phyloP scores from a whole-genome alignment of 2,113 vertebrate species.

The Phylloscopus trochilus region DNA sequence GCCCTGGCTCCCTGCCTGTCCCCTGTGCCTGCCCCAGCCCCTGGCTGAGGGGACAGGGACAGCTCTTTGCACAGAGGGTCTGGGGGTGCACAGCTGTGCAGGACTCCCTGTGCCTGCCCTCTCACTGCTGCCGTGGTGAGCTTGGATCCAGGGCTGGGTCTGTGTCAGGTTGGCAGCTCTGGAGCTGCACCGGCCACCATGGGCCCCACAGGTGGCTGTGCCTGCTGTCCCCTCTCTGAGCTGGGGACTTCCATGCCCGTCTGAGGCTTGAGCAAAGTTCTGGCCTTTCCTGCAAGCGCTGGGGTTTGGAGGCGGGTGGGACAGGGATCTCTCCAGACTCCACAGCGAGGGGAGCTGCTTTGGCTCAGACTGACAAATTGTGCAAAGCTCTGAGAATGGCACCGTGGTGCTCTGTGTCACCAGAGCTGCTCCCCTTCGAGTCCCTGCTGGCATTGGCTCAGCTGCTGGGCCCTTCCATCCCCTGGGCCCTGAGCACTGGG shows the following conservation, averaged over 20 bases:
- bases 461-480: not conserved
- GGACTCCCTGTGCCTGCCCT: not conserved
- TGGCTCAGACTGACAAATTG: not conserved
- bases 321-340: not conserved
- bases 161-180: not conserved
- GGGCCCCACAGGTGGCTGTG: not conserved
- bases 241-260: rapidly evolving
- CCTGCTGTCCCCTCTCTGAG: not conserved
- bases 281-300: not conserved
- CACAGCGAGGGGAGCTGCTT: not conserved
- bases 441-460: not conserved
- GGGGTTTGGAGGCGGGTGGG: not conserved
- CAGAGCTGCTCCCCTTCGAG: not conserved
- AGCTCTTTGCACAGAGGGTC: not conserved
- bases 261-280: not conserved
- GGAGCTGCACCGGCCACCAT: rapidly evolving
- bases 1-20: not conserved
- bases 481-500: not conserved
- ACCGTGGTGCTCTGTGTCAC: not conserved
- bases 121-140: rapidly evolving
- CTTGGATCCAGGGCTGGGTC: not conserved
- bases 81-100: rapidly evolving
- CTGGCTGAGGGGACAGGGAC: not conserved
- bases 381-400: not conserved
- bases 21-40: not conserved